These are phyloP conservation scores for Hypena proboscidalis DNA, from an alignment of 2,888 invertebrate species.

Conservation along the genomic window DNA sequence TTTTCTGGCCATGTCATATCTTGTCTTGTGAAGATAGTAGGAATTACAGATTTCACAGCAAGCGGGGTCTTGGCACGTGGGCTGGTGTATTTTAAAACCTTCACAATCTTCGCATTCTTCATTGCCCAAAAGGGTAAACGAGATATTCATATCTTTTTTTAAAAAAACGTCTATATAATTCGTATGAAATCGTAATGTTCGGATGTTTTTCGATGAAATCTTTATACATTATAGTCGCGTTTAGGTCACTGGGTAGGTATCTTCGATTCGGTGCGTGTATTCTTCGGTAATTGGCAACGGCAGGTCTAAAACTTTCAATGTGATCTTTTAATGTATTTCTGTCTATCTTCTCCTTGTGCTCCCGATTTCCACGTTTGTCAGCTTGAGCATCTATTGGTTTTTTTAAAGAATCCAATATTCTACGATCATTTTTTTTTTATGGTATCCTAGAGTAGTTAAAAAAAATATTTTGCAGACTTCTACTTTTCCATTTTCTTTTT, in stretches of 20 bases:
- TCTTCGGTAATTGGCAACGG: background rate
- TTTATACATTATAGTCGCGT: conserved; percentile 8
- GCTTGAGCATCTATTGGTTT: conserved; percentile 1
- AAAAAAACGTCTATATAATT: too few species aligned
- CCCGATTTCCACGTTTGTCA: conserved; percentile 7
- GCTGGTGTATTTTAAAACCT: conserved; percentile 1
- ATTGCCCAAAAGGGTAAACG: conserved; percentile 6
- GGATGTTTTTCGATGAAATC: background rate
- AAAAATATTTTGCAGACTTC: conserved; percentile 14
- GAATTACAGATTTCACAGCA: conserved; percentile 1
- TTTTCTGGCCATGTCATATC: conserved; percentile 1
- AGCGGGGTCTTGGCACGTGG: background rate
- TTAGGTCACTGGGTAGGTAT: conserved; percentile 7
- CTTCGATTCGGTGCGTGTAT: conserved; percentile 3
- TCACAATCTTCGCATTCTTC: conserved; percentile 15
- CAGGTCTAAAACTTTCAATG: conserved; percentile 11
- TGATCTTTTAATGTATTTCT: conserved; percentile 8
- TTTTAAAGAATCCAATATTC: conserved; percentile 5
- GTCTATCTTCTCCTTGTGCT: conserved; percentile 4
- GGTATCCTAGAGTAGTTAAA: conserved; percentile 9
- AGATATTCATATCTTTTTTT: conserved; percentile 7
- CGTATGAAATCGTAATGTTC: background rate
- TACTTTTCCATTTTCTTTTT: background rate
- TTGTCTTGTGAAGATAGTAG: background rate
- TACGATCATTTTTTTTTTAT: conserved; percentile 10